Evolutionary conservation across 1,140 invertebrate species (phyloP).

Genomic region (Heliconius hewitsoni): DNA sequence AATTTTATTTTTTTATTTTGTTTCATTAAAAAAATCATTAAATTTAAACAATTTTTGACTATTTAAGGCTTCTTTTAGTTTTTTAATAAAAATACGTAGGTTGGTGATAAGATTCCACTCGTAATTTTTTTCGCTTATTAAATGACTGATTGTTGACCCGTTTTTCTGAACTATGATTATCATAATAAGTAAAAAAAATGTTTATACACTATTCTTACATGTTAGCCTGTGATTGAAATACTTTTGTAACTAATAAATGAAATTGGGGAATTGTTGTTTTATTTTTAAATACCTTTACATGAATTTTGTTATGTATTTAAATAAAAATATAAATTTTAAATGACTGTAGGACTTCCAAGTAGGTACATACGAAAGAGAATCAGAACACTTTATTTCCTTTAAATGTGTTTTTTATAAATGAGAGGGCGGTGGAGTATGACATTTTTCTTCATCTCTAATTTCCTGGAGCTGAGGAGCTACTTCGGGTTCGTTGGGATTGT

Average conservation of each 20-base stretch:
- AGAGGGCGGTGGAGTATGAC: slow-evolving; percentile 56
- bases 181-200: background rate
- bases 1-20: background rate
- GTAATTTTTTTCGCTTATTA: slow-evolving; percentile 47
- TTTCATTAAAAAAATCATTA: background rate
- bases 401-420: slow-evolving; percentile 16
- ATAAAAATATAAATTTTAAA: no score
- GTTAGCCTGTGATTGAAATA: slow-evolving; percentile 71
- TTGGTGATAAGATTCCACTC: background rate
- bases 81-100: background rate
- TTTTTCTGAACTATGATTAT: background rate
- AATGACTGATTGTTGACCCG: slow-evolving; percentile 44
- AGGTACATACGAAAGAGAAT: no score
- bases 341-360: no score
- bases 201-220: slow-evolving; percentile 48
- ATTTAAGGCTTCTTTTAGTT: background rate
- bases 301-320: no score
- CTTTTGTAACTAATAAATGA: slow-evolving; percentile 48
- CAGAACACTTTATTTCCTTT: no score
- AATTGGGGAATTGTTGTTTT: slow-evolving; percentile 47
- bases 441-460: slow-evolving; percentile 50
- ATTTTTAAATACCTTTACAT: slow-evolving; percentile 28
- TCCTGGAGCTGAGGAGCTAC: slow-evolving; percentile 49
- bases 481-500: slow-evolving; percentile 89
- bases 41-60: background rate